Evolutionary conservation across 1,140 invertebrate species (phyloP).

Genomic region (Ganaspis sp.): DNA sequence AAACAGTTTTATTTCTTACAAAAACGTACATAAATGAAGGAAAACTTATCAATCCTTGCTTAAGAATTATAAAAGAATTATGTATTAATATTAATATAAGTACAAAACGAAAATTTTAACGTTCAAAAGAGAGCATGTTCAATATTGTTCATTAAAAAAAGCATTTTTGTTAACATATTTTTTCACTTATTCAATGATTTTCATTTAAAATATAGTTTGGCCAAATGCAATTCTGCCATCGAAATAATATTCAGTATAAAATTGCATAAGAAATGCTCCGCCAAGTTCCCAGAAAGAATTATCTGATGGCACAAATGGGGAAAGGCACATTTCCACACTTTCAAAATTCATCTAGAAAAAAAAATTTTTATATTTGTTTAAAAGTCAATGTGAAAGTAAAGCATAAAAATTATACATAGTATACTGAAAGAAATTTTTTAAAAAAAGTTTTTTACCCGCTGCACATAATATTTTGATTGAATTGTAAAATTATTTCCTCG

Average conservation of each 20-base stretch:
- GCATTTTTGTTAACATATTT: too few species aligned
- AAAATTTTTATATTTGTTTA: constrained; percentile 33
- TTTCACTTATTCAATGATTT: too few species aligned
- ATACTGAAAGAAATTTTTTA: background rate
- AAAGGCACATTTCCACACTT: constrained; percentile 55
- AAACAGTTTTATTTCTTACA: background rate
- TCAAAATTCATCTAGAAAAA: constrained; percentile 54
- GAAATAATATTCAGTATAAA: constrained; percentile 64
- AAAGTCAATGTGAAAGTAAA: background rate
- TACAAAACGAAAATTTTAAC: background rate
- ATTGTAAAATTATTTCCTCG: constrained; percentile 80
- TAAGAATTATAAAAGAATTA: background rate
- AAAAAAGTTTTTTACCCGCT: constrained; percentile 75
- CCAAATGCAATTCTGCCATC: constrained; percentile 48
- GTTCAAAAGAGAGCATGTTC: background rate
- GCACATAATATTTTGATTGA: constrained; percentile 82
- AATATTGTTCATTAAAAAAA: too few species aligned
- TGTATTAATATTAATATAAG: too few species aligned
- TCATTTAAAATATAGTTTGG: constrained; percentile 54
- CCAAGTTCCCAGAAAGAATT: constrained; percentile 62
- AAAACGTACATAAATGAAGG: too few species aligned
- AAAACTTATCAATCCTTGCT: too few species aligned
- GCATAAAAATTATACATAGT: background rate
- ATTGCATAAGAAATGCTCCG: constrained; percentile 67
- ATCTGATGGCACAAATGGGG: constrained; percentile 52